Conservation (phyloP, 1,140 invertebrate genomes). For the Hermatobates lingyangjiaoensis region DNA sequence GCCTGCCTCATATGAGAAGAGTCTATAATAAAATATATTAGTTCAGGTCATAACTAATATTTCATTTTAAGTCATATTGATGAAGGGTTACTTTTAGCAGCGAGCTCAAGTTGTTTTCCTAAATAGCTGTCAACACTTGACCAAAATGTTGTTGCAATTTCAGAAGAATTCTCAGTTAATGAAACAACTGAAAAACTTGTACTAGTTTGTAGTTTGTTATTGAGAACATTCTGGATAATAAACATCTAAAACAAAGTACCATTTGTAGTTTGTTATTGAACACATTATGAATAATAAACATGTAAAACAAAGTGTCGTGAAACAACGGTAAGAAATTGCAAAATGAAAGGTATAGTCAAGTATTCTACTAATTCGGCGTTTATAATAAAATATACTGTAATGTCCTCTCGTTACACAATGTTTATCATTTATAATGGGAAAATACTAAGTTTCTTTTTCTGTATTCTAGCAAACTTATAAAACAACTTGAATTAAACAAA, state of each 20-base stretch:
- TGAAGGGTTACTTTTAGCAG: conserved; percentile 38
- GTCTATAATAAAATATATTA: conserved; percentile 30
- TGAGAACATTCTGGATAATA: conserved; percentile 15
- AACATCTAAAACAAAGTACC: conserved; percentile 16
- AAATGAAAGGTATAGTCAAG: no score
- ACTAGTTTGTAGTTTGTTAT: background rate
- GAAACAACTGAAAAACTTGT: background rate
- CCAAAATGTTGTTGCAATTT: conserved; percentile 22
- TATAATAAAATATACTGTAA: no score
- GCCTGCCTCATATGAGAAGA: conserved; percentile 56
- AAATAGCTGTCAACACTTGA: conserved; percentile 13
- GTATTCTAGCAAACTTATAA: no score
- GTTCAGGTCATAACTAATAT: no score
- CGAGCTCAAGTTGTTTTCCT: conserved; percentile 11
- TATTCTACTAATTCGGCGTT: no score
- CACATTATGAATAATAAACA: conserved; percentile 14
- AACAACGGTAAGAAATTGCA: no score
- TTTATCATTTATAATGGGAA: no score
- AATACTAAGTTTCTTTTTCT: no score
- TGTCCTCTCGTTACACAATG: no score
- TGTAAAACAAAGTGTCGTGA: conserved; percentile 14
- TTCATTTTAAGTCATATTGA: no score
- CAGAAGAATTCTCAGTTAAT: conserved; percentile 34
- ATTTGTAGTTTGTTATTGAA: conserved; percentile 8
- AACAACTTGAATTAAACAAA: no score